These are phyloP conservation scores for Oreocharis arfaki DNA, from an alignment of 2,113 vertebrate genomes.

Conservation along the genomic window DNA sequence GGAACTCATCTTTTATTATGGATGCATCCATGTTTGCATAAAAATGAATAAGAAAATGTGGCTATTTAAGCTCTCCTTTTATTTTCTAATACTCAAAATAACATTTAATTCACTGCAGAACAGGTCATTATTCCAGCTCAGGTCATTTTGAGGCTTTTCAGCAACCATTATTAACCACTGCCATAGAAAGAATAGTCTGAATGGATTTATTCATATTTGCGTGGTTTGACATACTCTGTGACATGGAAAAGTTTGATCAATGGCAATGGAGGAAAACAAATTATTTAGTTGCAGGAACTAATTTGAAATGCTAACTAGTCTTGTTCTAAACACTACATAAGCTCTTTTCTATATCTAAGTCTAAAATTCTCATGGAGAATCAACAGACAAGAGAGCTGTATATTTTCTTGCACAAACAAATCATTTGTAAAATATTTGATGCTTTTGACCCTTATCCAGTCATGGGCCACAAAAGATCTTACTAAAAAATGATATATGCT, in stretches of 20 bases:
- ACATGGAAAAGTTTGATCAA: background rate
- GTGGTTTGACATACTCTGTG: background rate
- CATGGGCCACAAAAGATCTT: background rate
- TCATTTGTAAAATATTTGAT: background rate
- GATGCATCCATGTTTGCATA: fast-evolving
- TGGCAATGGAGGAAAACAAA: background rate
- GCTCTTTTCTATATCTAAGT: background rate
- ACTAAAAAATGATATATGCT: background rate
- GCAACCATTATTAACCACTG: background rate
- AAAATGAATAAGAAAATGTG: background rate
- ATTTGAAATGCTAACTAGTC: background rate
- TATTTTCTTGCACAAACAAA: background rate
- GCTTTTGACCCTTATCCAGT: background rate
- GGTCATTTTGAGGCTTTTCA: background rate
- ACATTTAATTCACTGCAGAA: background rate
- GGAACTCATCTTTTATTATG: background rate
- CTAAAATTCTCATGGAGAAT: background rate
- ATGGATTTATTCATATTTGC: background rate
- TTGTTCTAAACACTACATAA: background rate
- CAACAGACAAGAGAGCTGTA: background rate
- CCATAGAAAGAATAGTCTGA: background rate
- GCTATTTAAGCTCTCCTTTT: background rate
- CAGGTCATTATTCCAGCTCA: background rate
- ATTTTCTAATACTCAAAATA: background rate
- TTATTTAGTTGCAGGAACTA: background rate